Base-by-base conservation (phyloP, 1,140 invertebrate species). In the Phortica variegata region DNA sequence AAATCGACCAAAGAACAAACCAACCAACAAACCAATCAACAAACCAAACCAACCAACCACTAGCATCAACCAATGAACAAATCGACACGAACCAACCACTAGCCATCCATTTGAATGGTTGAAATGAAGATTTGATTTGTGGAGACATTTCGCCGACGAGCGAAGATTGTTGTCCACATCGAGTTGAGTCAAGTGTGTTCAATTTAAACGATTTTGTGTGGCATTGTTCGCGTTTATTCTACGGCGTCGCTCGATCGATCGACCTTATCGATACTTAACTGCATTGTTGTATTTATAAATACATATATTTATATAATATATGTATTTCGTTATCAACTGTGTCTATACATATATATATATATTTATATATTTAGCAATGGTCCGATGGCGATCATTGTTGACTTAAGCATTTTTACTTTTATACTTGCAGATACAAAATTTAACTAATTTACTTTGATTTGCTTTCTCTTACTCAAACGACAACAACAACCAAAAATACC, bases 381-480 rank as follows among this genome's bases (percentile, higher is more conserved):
- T 68, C 65, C 46, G 43, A 39, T 53, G 18, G 45, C 46, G 63
- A 58, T 68, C 63, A 68, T 68, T 68, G 63, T 68, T 68, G 63
- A 68, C 60, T 68, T 68, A 68, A 68, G 63, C 63, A 68, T 68
- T 68, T 68, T 65, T 69, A 69, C 63, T 69, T 69, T 69, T 69
- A 56, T 69, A 69, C 65, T 69, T 69, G 58, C 65, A 69, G 65
- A 69, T 69, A 54, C 65, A 65, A 65, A 68, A 68, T 69, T 68
- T 68, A 71, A 71, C 68, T 71, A 71, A 71, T 71, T 71, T 63
- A 70, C 65, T 69, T 71, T 71, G 60, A 71, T 71, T 71, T 71
- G 68, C 66, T 71, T 71, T 71, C 58, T 71, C 68, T 71, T 72
- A 71, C 68, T 71, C 68, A 71, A 71, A 58, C 60, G 58, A 62